phyloP scores from a whole-genome alignment of 2,888 invertebrate genomes.

The Acrobasis consociella region DNA sequence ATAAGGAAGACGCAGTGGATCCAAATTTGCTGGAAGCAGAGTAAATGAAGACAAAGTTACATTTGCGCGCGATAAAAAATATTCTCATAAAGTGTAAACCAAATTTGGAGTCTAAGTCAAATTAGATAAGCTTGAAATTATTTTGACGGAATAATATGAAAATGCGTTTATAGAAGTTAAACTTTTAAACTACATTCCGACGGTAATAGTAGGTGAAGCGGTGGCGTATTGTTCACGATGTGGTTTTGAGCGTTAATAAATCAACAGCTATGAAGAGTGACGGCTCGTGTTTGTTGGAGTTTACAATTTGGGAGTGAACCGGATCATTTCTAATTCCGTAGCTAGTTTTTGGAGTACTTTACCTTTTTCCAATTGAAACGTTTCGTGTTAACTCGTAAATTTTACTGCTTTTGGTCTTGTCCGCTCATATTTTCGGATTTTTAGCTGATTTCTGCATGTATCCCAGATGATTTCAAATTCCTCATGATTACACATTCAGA shows the following conservation, averaged over 20 bases:
- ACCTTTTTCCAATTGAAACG: neutral
- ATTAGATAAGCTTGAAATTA: slow-evolving; percentile 25
- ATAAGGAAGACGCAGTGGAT: slow-evolving; percentile 39
- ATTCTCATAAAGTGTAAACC: slow-evolving; percentile 38
- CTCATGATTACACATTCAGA: too few species aligned
- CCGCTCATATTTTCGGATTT: too few species aligned
- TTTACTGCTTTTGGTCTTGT: too few species aligned
- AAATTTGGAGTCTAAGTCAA: slow-evolving; percentile 36
- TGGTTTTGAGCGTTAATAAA: slow-evolving; percentile 52
- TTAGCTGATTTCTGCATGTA: too few species aligned
- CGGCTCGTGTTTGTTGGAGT: slow-evolving; percentile 14
- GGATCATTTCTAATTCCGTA: slow-evolving; percentile 20
- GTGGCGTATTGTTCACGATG: slow-evolving; percentile 56
- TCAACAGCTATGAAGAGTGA: slow-evolving; percentile 45
- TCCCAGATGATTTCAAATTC: too few species aligned
- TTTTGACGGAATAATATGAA: neutral
- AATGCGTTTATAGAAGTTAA: slow-evolving; percentile 45
- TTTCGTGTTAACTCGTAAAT: neutral
- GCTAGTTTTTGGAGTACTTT: neutral
- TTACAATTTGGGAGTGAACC: slow-evolving; percentile 17
- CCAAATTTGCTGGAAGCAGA: slow-evolving; percentile 42
- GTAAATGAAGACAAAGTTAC: slow-evolving; percentile 48
- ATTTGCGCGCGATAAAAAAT: slow-evolving; percentile 43
- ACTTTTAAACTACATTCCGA: slow-evolving; percentile 73
- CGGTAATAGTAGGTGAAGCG: slow-evolving; percentile 49